phyloP scores from a whole-genome alignment of 2,888 invertebrate species.

The Drosophila melanosoma region DNA sequence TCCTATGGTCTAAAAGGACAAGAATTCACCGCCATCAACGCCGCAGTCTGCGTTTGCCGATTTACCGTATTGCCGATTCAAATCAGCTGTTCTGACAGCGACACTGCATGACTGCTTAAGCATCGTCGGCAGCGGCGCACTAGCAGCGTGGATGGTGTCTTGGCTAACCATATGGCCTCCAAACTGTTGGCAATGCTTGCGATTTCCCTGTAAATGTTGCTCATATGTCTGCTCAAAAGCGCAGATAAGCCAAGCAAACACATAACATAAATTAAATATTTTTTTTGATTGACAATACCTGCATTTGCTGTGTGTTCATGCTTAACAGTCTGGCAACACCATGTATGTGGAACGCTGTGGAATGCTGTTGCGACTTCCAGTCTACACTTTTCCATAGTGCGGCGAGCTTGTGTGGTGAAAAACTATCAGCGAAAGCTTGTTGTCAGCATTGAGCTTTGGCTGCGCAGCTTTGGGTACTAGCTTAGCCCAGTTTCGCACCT shows the following conservation, averaged over 20 bases:
- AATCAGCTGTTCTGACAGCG: conserved; percentile 25
- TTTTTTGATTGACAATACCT: not conserved
- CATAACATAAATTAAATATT: not conserved
- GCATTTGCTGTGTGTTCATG: not conserved
- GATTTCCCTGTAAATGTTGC: too few species aligned
- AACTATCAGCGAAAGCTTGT: not conserved
- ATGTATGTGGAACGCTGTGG: not conserved
- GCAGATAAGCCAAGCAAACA: not conserved
- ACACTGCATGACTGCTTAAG: conserved; percentile 10
- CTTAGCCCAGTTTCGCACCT: not conserved
- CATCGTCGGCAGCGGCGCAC: conserved; percentile 46
- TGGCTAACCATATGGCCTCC: conserved; percentile 21
- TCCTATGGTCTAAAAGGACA: conserved; percentile 71
- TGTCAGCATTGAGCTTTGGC: not conserved
- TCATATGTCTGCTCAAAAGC: not conserved
- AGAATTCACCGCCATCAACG: conserved; percentile 12
- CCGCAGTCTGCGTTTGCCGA: conserved; percentile 14
- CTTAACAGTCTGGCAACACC: conserved; percentile 29
- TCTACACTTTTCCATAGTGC: conserved; percentile 20
- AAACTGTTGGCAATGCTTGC: not conserved
- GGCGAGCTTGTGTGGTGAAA: conserved; percentile 31
- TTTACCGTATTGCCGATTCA: conserved; percentile 14
- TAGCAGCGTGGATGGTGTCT: conserved; percentile 30
- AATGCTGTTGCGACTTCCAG: conserved; percentile 28
- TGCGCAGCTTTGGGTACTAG: not conserved